Conservation (phyloP, 2,797 vertebrate genomes). For the Thamnophis elegans region DNA sequence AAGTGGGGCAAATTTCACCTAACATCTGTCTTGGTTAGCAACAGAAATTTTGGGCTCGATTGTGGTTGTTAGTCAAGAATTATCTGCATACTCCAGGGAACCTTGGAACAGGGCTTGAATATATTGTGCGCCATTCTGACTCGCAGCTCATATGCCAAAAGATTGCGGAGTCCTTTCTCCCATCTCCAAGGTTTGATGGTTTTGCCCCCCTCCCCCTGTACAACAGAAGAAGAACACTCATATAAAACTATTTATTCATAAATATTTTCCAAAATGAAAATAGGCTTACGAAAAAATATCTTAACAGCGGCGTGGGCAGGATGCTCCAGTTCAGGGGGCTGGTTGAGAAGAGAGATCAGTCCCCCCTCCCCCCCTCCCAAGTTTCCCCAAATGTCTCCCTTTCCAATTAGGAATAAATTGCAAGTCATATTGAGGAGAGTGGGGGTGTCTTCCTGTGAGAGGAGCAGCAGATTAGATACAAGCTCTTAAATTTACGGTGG, state of each 20-base stretch:
- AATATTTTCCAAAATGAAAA: conserved; percentile 80
- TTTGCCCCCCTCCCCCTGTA: conserved; percentile 10
- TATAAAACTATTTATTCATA: conserved; percentile 80
- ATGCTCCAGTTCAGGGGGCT: conserved; percentile 37
- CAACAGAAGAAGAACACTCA: conserved; percentile 67
- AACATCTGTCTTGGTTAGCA: background rate
- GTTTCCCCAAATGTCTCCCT: conserved; percentile 39
- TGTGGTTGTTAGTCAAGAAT: background rate
- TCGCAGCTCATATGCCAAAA: background rate
- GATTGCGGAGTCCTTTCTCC: no score
- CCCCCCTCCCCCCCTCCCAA: conserved; percentile 14
- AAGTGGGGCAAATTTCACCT: background rate
- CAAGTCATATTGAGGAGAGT: conserved; percentile 23
- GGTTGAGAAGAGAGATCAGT: background rate
- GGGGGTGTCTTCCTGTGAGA: conserved; percentile 47
- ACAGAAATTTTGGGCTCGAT: background rate
- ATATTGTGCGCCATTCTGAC: background rate
- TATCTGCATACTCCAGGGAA: background rate
- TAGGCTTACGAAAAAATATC: conserved; percentile 76
- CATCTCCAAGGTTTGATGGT: background rate
- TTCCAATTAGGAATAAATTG: conserved; percentile 31
- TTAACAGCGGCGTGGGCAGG: conserved; percentile 53
- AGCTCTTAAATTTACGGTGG: conserved; percentile 20
- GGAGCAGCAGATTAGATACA: conserved; percentile 10
- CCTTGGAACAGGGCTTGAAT: no score